Conservation (phyloP, 2,888 invertebrate species). For the Petrolisthes cinctipes region DNA sequence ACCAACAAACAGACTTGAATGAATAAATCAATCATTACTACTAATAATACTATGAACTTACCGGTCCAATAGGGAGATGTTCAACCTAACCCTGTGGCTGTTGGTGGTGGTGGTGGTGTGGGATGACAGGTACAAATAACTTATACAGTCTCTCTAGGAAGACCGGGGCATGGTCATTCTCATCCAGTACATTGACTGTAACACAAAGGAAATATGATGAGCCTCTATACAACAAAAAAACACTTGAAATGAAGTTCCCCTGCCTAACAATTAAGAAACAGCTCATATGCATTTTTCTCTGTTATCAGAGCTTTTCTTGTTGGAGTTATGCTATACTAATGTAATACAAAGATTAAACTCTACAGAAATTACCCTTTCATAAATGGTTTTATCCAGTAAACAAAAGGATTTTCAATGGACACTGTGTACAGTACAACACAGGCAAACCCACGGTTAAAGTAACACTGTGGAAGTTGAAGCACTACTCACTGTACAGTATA, state of each 20-base stretch:
- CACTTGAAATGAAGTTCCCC: neutral
- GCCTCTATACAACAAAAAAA: neutral
- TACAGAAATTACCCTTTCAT: no score
- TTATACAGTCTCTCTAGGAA: conserved; percentile 88
- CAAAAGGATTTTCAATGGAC: no score
- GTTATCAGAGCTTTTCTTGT: no score
- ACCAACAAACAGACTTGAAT: neutral
- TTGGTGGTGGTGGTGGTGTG: neutral
- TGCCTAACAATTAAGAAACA: no score
- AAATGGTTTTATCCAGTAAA: no score
- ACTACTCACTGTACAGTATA: no score
- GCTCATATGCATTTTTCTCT: no score
- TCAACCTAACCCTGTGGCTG: conserved; percentile 32
- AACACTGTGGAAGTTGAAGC: no score
- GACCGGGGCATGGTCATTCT: conserved; percentile 90
- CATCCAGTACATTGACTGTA: conserved; percentile 82
- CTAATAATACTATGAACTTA: neutral
- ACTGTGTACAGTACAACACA: no score
- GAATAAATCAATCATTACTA: neutral
- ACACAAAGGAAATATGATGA: neutral
- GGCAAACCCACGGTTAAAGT: no score
- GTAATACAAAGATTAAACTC: no score
- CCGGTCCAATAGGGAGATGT: conserved; percentile 47
- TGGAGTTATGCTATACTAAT: no score
- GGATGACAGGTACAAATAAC: conserved; percentile 76